Evolutionary conservation across 2,797 vertebrate genomes (phyloP).

Genomic region (Ptychobarbus kaznakovi): DNA sequence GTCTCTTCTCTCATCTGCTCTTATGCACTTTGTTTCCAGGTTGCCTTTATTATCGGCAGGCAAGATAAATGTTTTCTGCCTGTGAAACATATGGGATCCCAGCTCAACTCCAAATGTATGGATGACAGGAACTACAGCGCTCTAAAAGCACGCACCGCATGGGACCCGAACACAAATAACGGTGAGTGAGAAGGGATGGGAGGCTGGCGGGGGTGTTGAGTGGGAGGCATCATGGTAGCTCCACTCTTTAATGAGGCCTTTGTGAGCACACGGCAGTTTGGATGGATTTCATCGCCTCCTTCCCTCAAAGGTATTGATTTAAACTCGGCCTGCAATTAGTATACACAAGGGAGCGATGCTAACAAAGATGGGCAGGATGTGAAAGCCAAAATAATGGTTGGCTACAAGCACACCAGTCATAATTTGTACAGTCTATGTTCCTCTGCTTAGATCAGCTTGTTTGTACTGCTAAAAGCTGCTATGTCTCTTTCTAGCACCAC

Average conservation of each 20-base stretch:
- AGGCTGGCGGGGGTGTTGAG: slow-evolving; percentile 37
- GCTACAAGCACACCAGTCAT: slow-evolving; percentile 47
- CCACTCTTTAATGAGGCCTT: slow-evolving; percentile 61
- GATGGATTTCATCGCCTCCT: slow-evolving; percentile 56
- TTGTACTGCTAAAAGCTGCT: slow-evolving; percentile 14
- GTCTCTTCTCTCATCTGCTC: slow-evolving; percentile 71
- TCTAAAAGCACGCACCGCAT: slow-evolving; percentile 22
- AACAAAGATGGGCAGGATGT: slow-evolving; percentile 52
- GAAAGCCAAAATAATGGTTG: slow-evolving; percentile 57
- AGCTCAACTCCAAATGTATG: slow-evolving; percentile 23
- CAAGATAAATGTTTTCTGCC: slow-evolving; percentile 19
- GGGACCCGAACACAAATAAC: slow-evolving; percentile 50
- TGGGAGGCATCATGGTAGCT: slow-evolving; percentile 55
- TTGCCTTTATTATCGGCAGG: slow-evolving; percentile 34
- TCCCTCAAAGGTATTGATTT: slow-evolving; percentile 61
- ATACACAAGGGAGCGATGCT: slow-evolving; percentile 54
- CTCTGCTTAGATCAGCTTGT: slow-evolving; percentile 35
- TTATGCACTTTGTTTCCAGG: slow-evolving; percentile 64
- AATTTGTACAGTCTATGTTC: slow-evolving; percentile 47
- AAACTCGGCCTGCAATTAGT: slow-evolving; percentile 62
- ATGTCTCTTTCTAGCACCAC: slow-evolving; percentile 21
- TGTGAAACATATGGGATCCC: slow-evolving; percentile 19
- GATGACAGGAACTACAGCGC: slow-evolving; percentile 25
- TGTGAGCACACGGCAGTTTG: slow-evolving; percentile 56
- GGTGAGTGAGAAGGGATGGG: slow-evolving; percentile 44